A percentile compares a stretch with the other conserved stretches of the same genome.
These are phyloP conservation scores for Crossoptilon crossoptilon DNA, from an alignment of 2,797 vertebrate genomes.

Conservation along the genomic window DNA sequence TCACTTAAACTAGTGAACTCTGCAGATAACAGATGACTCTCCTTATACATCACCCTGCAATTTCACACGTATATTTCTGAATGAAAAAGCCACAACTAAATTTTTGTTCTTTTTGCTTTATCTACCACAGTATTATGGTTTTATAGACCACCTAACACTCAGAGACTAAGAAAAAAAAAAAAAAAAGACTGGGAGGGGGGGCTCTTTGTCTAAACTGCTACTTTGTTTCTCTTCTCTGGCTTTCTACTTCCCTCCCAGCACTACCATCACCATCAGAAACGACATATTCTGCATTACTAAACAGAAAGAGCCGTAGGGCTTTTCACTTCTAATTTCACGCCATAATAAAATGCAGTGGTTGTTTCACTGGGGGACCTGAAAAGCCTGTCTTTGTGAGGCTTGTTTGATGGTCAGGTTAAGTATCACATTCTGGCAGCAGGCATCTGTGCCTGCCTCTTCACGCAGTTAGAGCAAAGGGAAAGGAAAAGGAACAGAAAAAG, in stretches of 20 bases:
- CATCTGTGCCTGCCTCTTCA: slow-evolving; percentile 81
- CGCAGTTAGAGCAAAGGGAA: slow-evolving; percentile 60
- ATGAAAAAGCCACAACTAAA: slow-evolving; percentile 41
- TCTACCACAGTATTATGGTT: background rate
- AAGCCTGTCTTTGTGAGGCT: slow-evolving; percentile 85
- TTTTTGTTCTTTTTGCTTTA: slow-evolving; percentile 27
- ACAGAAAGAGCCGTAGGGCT: slow-evolving; percentile 82
- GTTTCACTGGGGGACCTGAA: slow-evolving; percentile 85
- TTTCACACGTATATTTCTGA: slow-evolving; percentile 53
- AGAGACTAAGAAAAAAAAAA: background rate
- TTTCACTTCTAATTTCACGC: slow-evolving; percentile 90
- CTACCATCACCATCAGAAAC: slow-evolving; percentile 60
- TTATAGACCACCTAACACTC: slow-evolving; percentile 69
- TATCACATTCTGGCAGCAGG: slow-evolving; percentile 75
- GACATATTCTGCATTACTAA: slow-evolving; percentile 87
- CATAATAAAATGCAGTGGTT: slow-evolving; percentile 87
- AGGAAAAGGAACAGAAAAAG: background rate
- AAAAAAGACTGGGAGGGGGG: background rate
- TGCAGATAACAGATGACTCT: slow-evolving; percentile 24
- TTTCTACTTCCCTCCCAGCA: slow-evolving; percentile 65
- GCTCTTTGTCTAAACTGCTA: slow-evolving; percentile 67
- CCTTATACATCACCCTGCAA: slow-evolving; percentile 4
- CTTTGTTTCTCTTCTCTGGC: slow-evolving; percentile 80
- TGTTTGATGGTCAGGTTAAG: slow-evolving; percentile 83
- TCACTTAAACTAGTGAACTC: slow-evolving; percentile 32